Percentiles rank a stretch among this genome's conserved stretches.
Conservation (phyloP, 2,797 vertebrate genomes). For the Saxicola maurus region DNA sequence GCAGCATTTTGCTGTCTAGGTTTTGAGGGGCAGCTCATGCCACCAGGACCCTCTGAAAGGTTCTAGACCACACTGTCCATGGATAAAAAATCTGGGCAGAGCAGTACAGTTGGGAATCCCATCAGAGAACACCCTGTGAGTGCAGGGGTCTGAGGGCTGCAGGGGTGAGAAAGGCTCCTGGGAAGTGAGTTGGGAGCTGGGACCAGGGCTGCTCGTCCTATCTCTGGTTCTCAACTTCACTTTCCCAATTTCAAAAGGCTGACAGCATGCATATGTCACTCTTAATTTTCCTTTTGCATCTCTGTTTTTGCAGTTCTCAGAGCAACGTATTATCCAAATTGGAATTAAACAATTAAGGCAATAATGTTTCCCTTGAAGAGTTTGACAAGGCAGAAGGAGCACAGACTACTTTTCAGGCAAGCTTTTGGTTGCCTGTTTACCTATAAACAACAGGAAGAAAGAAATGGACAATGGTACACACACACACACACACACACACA, state of each 20-base stretch:
- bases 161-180: slow-evolving; percentile 13
- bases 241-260: slow-evolving; percentile 58
- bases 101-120: background rate
- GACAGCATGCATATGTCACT: slow-evolving; percentile 44
- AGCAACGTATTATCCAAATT: slow-evolving; percentile 73
- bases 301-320: slow-evolving; percentile 74
- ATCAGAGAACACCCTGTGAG: background rate
- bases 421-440: slow-evolving; percentile 64
- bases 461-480: background rate
- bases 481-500: background rate
- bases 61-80: background rate
- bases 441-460: slow-evolving; percentile 56
- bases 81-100: background rate
- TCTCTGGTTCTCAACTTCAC: slow-evolving; percentile 46
- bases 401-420: slow-evolving; percentile 66
- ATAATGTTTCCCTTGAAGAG: slow-evolving; percentile 78
- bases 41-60: background rate
- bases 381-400: slow-evolving; percentile 74
- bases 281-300: slow-evolving; percentile 77
- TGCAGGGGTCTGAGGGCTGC: background rate
- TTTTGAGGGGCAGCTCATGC: background rate
- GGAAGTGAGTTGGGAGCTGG: background rate
- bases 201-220: slow-evolving; percentile 26
- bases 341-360: slow-evolving; percentile 78
- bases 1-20: background rate